Conservation (phyloP, 1,140 invertebrate species). For the Teleogryllus occipitalis region DNA sequence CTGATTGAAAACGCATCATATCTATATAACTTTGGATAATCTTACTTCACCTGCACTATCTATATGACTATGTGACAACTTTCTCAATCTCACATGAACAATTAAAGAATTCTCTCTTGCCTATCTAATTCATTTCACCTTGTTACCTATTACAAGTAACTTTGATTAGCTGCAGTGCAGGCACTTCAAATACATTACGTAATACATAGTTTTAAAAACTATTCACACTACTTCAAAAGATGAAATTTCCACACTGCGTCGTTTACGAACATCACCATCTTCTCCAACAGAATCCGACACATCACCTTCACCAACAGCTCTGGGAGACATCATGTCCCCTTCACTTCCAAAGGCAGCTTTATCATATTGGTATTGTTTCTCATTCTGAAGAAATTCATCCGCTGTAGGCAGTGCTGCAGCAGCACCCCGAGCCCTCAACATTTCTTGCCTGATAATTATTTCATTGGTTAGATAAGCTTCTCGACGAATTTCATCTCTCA, state of each 20-base stretch:
- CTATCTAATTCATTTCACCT: too few species aligned
- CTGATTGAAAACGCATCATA: too few species aligned
- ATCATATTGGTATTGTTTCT: not conserved
- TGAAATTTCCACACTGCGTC: not conserved
- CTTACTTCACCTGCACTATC: too few species aligned
- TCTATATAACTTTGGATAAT: too few species aligned
- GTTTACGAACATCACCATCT: not conserved
- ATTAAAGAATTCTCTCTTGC: too few species aligned
- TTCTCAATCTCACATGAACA: too few species aligned
- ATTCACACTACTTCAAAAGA: not conserved
- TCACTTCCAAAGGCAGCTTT: not conserved
- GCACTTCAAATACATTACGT: too few species aligned
- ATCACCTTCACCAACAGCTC: not conserved
- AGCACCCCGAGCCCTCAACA: conserved; percentile 7
- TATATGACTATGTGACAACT: too few species aligned
- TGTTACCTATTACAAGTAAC: too few species aligned
- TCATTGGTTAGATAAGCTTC: conserved; percentile 84
- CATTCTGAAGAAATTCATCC: not conserved
- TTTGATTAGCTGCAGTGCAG: too few species aligned
- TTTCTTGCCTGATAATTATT: conserved; percentile 75
- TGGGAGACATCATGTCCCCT: not conserved
- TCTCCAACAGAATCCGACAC: not conserved
- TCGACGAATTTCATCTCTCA: conserved; percentile 70
- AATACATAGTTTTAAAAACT: too few species aligned
- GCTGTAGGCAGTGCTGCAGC: not conserved